These are phyloP conservation scores for Periplaneta americana DNA, from an alignment of 1,140 invertebrate species.

Conservation along the genomic window DNA sequence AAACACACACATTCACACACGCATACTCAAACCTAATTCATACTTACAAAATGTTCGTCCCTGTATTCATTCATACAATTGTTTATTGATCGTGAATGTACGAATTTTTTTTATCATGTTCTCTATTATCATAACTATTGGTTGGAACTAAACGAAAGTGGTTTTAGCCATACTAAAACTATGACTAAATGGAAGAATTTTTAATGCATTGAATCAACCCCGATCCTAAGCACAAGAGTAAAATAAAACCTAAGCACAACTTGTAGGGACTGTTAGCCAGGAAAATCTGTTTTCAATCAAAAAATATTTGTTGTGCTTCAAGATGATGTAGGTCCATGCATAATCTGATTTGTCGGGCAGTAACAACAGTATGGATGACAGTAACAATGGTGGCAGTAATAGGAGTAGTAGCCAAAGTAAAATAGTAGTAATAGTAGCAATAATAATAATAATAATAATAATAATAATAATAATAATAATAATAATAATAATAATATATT, in stretches of 20 bases:
- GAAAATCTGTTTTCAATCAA: neutral
- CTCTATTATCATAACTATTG: neutral
- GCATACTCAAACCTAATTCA: neutral
- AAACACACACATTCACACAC: neutral
- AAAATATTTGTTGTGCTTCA: neutral
- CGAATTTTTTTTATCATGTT: neutral
- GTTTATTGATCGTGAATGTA: neutral
- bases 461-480: neutral
- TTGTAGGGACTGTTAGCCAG: neutral
- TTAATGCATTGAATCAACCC: neutral
- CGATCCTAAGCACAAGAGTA: no score
- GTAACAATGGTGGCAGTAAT: no score
- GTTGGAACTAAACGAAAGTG: neutral
- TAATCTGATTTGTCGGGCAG: no score
- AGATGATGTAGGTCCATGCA: neutral
- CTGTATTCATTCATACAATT: neutral
- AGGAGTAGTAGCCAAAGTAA: no score
- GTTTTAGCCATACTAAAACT: neutral
- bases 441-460: no score
- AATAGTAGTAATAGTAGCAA: no score
- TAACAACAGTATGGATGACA: no score
- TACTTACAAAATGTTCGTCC: neutral
- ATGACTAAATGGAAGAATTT: neutral
- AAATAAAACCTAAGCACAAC: neutral
- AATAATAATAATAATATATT: neutral